Base-by-base conservation (phyloP, 2,797 vertebrate genomes). In the Lithobates pipiens region DNA sequence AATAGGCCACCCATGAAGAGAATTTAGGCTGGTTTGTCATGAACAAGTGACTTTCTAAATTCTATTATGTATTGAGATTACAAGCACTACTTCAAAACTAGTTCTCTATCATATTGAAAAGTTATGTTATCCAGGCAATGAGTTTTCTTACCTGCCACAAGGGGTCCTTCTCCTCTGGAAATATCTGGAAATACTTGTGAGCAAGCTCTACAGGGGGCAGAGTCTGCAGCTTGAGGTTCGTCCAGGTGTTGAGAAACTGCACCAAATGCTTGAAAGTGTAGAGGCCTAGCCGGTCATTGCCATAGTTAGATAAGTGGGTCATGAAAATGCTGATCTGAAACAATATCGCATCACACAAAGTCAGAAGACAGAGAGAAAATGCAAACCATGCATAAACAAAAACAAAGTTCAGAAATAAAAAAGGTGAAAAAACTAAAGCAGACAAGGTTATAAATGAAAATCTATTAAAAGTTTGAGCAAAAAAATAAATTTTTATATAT, bases 151-250 rank as follows among this genome's bases (percentile, higher is more conserved):
- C 98, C 97, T 99, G 98, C 98, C 98, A 99, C 71, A 99, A 95
- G 0, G 98, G 98, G 91, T 99, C 98, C 90, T 97, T 96, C 93
- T 99, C 98, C 23, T 97, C 97, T 0, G 98, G 97, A 90, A 99
- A 99, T 88, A 99, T 97, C 95, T 98, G 98, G 94, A 99, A 99
- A 92, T 99, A 99, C 88, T 96, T 98, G 91, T 99, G 97, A 25
- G 98, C 98, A 88, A 99, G 93, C 92, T 97, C 98, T 83, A 99
- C 90, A 0, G 98, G 98, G 0, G 98, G 98, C 89, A 99, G 92
- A 0, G 98, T 99, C 95, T 99, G 97, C 90, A 99, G 95, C 91
- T 97, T 97, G 80, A 99, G 89, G 93, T 98, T 98, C 88, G 97
- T 99, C 98, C 98, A 99, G 16, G 97, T 97, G 92, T 97, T 95